Evolutionary conservation across 2,888 invertebrate genomes (phyloP).

Genomic region (Leucozona laternaria): DNA sequence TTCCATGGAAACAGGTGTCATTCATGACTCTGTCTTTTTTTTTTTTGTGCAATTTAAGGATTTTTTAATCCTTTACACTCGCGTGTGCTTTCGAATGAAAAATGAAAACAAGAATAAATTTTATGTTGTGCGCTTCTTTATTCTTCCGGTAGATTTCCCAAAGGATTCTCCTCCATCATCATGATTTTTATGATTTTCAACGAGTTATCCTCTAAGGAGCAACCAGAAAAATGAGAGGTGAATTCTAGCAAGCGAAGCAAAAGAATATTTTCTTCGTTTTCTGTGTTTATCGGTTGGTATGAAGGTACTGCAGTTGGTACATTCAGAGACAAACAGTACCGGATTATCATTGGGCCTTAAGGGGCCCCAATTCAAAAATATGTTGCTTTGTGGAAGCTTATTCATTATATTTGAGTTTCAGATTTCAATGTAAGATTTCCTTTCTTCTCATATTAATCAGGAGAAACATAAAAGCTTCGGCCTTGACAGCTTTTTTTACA

Average conservation of each 20-base stretch:
- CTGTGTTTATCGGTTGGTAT: background rate
- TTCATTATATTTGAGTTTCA: no score
- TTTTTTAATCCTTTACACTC: conserved; percentile 28
- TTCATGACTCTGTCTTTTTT: conserved; percentile 32
- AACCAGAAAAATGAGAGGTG: conserved; percentile 20
- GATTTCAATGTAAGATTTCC: no score
- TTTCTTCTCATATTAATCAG: no score
- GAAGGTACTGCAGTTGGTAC: background rate
- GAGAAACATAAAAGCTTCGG: no score
- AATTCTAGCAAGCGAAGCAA: conserved; percentile 34
- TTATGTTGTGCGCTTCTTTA: conserved; percentile 9
- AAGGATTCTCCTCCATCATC: conserved; percentile 57
- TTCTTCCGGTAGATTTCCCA: conserved; percentile 65
- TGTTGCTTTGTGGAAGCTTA: no score
- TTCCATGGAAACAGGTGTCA: conserved; percentile 58
- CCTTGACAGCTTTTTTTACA: no score
- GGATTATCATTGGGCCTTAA: background rate
- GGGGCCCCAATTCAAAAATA: background rate
- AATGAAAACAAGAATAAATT: background rate
- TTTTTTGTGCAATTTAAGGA: conserved; percentile 20
- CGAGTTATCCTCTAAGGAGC: conserved; percentile 54
- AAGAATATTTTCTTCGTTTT: conserved; percentile 30
- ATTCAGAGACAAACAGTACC: background rate
- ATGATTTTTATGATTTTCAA: conserved; percentile 60
- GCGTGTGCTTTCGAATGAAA: conserved; percentile 2